phyloP scores from a whole-genome alignment of 2,797 vertebrate genomes.

The Sandelia bainsii region DNA sequence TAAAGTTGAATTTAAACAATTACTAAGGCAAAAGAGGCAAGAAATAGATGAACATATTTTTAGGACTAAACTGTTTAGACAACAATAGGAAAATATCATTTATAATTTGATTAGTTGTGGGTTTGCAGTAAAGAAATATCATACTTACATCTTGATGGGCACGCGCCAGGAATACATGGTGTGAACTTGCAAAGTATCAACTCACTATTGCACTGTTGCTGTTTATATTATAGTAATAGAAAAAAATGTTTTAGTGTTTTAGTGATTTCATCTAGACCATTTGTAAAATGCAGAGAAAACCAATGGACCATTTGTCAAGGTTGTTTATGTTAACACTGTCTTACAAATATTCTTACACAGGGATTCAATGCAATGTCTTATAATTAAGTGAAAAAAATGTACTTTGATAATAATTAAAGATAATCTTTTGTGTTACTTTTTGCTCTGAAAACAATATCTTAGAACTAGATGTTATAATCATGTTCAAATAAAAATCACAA shows the following conservation, averaged over 20 bases:
- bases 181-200: fast-evolving
- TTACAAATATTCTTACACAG: background rate
- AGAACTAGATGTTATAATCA: background rate
- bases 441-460: background rate
- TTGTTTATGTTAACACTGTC: background rate
- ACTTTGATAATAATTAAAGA: background rate
- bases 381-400: too few species aligned
- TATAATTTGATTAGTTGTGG: slow-evolving; percentile 1
- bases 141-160: background rate
- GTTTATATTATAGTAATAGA: slow-evolving; percentile 34
- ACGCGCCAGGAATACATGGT: fast-evolving
- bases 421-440: background rate
- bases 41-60: background rate
- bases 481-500: background rate
- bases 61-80: background rate
- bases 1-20: background rate
- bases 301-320: background rate
- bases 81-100: background rate
- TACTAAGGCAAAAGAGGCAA: background rate
- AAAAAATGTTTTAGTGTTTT: background rate
- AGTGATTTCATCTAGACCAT: background rate
- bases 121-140: slow-evolving; percentile 9
- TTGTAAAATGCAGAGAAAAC: slow-evolving; percentile 17
- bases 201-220: slow-evolving; percentile 48
- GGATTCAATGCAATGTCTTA: too few species aligned